Evolutionary conservation across 2,113 vertebrate genomes (phyloP), one percentile per base, ranked within the genome.

Genomic region (Onychostoma macrolepis): DNA sequence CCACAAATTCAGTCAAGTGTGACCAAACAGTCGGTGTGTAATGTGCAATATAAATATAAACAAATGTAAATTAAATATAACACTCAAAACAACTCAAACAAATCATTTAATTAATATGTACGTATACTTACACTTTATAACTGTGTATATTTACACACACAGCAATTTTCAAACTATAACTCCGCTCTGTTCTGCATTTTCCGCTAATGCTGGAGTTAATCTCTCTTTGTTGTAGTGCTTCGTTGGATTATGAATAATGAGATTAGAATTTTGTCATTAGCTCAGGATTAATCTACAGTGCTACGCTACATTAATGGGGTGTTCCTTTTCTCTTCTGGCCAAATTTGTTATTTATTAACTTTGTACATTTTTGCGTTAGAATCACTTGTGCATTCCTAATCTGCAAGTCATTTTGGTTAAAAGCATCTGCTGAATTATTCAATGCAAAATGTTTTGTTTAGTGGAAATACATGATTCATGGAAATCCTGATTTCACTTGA

Each of bases 171-270:
- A 33, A 78, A 53, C 26, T 21, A 33, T 28, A 78, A 30, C 17
- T 48, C 24, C 2, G n/a, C 11, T 28, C 17, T 74, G 9, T 11
- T 74, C 36, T 41, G 10, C 38, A 12, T n/a, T 74, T 74, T 30
- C 28, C 75, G 53, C 26, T 53, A 78, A 78, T 10, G 75, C 45
- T 33, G 45, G 43, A 33, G 45, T 53, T 12, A 78, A 82, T 82
- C 36, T 65, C 38, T 81, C 74, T 84, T 83, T 87, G 72, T 84
- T 87, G 58, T 84, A 36, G 43, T 38, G 56, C 58, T 50, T 83
- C 8, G 43, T 21, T 75, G 58, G 86, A 84, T 87, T 75, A 87
- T 69, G 12, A 84, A 83, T 87, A 87, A 79, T 78, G 58, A 67
- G 86, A 77, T 87, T 84, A 87, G 61, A 58, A 53, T 36, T 33